Conservation (phyloP, 2,113 vertebrate species). For the Craseonycteris thonglongyai region DNA sequence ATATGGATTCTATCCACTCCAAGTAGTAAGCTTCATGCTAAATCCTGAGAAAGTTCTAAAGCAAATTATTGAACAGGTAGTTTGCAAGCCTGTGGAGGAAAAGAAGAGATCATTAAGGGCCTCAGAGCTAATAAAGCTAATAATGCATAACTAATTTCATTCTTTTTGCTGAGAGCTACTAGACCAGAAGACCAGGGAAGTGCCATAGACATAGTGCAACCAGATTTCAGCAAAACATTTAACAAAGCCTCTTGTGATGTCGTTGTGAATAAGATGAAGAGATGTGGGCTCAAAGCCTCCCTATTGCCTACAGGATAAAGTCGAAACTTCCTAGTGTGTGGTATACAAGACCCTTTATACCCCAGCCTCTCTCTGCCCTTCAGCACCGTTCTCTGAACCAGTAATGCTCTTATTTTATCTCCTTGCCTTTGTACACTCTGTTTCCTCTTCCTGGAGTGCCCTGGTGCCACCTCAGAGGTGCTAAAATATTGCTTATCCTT, state of each 20-base stretch:
- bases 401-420: background rate
- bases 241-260: conserved; percentile 38
- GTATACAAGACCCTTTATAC: background rate
- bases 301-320: too few species aligned
- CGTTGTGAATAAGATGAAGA: background rate
- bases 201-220: conserved; percentile 11
- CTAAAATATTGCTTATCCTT: background rate
- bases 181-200: conserved; percentile 41
- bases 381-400: background rate
- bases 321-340: background rate
- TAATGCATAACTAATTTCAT: conserved; percentile 34
- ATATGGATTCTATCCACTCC: background rate
- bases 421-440: background rate
- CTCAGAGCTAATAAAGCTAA: conserved; percentile 14
- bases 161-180: conserved; percentile 54
- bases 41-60: background rate
- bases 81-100: background rate
- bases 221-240: conserved; percentile 45
- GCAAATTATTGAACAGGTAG: background rate
- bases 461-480: background rate
- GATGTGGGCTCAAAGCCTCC: conserved; percentile 7
- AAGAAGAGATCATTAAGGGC: background rate
- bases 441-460: background rate
- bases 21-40: background rate
- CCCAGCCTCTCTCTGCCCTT: background rate